Conservation (phyloP, 1,140 invertebrate species). For the Philotrypesis tridentata region DNA sequence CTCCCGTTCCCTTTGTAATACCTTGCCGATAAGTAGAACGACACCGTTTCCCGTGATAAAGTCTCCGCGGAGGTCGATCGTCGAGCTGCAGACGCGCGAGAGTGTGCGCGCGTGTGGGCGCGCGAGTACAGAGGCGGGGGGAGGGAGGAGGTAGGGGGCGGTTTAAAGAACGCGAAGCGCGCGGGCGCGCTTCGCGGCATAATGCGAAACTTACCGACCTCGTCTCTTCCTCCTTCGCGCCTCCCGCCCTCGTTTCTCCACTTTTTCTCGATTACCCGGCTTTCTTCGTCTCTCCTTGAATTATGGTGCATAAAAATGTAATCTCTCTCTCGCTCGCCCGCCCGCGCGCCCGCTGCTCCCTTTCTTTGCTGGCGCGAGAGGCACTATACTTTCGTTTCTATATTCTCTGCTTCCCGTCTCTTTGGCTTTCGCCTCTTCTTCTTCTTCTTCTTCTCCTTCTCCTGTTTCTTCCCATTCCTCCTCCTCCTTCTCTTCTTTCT, state of each 20-base stretch:
- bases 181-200: conserved; percentile 20
- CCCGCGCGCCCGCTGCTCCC: background rate
- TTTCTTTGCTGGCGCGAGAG: background rate
- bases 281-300: conserved; percentile 38
- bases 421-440: background rate
- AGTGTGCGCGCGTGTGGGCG: background rate
- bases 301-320: conserved; percentile 43
- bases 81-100: no score
- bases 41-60: conserved; percentile 35
- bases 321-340: conserved; percentile 18
- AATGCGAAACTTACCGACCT: conserved; percentile 40
- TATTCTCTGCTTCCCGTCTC: background rate
- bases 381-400: no score
- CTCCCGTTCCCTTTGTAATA: conserved; percentile 37
- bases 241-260: background rate
- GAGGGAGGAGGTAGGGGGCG: background rate
- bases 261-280: conserved; percentile 39
- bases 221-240: background rate
- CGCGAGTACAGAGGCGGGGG: background rate
- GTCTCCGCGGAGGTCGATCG: conserved; percentile 24
- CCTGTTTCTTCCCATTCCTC: background rate
- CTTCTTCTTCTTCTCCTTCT: background rate
- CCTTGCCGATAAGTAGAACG: conserved; percentile 44
- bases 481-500: background rate
- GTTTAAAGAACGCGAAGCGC: conserved; percentile 20